A percentile compares a stretch with the other conserved stretches of the same genome.
Conservation (phyloP, 1,140 invertebrate species). For the Drosophila sechellia region DNA sequence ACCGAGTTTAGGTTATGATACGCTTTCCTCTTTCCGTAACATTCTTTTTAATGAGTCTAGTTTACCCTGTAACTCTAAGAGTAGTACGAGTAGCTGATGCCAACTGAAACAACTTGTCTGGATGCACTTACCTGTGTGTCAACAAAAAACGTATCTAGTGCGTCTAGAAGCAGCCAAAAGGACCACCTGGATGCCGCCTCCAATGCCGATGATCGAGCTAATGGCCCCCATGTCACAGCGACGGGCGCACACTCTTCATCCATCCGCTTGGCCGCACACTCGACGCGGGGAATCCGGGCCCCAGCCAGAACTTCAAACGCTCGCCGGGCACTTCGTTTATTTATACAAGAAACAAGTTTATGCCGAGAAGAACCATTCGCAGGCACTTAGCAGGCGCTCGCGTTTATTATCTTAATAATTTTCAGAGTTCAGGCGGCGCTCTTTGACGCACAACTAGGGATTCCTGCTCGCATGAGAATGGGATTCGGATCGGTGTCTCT, state of each 20-base stretch:
- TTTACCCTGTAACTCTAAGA: too few relatives aligned
- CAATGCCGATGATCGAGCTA: constrained; percentile 52
- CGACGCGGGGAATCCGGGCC: constrained; percentile 42
- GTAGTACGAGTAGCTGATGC: too few relatives aligned
- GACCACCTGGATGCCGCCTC: constrained; percentile 19
- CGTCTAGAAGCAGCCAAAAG: not conserved
- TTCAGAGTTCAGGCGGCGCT: constrained; percentile 44
- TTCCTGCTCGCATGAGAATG: constrained; percentile 1
- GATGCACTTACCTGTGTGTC: constrained; percentile 24
- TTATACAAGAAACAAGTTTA: constrained; percentile 78
- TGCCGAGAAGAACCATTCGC: constrained; percentile 44
- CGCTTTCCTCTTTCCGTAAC: too few relatives aligned
- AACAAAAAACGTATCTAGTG: constrained; percentile 10
- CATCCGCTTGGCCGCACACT: constrained; percentile 18
- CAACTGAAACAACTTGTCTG: not conserved
- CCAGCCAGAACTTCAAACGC: constrained; percentile 69
- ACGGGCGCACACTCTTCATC: constrained; percentile 30
- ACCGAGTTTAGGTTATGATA: too few relatives aligned
- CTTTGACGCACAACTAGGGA: constrained; percentile 63
- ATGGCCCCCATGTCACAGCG: constrained; percentile 60
- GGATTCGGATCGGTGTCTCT: constrained; percentile 4
- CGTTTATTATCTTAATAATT: constrained; percentile 81
- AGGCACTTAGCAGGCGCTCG: constrained; percentile 73
- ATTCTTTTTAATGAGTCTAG: too few relatives aligned
- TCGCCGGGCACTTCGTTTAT: constrained; percentile 61